These are phyloP conservation scores for Scomberomorus guttatus DNA, from an alignment of 2,797 vertebrate species.

Conservation along the genomic window DNA sequence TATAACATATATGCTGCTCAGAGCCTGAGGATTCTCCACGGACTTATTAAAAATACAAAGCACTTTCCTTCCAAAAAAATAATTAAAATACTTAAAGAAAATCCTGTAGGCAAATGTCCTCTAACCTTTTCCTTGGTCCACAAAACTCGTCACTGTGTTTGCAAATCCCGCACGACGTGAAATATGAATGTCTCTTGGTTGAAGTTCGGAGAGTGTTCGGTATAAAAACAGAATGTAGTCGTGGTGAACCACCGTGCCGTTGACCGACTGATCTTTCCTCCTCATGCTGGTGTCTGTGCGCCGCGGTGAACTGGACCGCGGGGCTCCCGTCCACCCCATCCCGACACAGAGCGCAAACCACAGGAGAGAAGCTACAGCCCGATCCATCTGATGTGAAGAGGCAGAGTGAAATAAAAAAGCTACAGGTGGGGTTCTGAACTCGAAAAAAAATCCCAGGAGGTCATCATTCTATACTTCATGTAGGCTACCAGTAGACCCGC, in stretches of 20 bases:
- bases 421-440: background rate
- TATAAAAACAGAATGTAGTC: conserved; percentile 15
- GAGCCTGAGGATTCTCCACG: no score
- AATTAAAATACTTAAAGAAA: no score
- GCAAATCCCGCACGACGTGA: background rate
- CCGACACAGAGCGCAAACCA: background rate
- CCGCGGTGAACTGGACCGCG: background rate
- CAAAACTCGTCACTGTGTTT: conserved; percentile 10
- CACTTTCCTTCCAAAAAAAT: no score
- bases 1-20: no score
- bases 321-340: background rate
- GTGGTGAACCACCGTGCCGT: background rate
- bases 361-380: background rate
- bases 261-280: background rate
- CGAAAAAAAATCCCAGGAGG: background rate
- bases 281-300: no score
- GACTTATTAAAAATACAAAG: no score
- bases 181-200: background rate
- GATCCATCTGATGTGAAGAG: background rate
- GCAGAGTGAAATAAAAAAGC: background rate
- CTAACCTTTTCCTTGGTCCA: conserved; percentile 19
- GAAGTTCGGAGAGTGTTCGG: background rate
- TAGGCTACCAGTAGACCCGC: background rate
- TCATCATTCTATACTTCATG: background rate
- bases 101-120: no score